phyloP scores from a whole-genome alignment of 2,113 vertebrate species.

The Bubalus kerabau region DNA sequence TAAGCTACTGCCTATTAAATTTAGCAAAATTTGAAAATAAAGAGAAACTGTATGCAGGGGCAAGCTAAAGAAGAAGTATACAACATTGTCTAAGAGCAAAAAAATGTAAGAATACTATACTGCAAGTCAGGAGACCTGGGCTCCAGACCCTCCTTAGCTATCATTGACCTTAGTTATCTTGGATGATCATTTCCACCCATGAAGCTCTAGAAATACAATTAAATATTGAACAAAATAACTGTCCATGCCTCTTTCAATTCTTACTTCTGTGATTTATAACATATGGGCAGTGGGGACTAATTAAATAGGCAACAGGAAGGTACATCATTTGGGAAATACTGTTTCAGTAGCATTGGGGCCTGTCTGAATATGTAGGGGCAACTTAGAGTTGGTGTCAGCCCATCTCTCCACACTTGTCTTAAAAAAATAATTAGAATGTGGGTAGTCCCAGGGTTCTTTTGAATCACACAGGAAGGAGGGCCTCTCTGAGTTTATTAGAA shows the following conservation, averaged over 20 bases:
- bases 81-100: neutral
- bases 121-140: neutral
- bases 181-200: neutral
- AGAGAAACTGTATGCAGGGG: neutral
- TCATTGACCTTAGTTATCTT: neutral
- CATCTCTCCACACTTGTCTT: neutral
- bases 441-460: neutral
- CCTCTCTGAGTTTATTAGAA: conserved; percentile 5
- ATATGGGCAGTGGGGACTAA: neutral
- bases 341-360: neutral
- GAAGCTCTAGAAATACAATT: neutral
- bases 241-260: neutral
- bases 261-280: neutral
- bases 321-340: neutral
- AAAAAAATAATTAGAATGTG: conserved; percentile 38
- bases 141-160: neutral
- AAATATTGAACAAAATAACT: neutral
- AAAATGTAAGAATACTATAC: neutral
- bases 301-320: neutral
- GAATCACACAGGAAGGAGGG: neutral
- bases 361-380: neutral
- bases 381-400: neutral
- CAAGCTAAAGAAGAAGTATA: neutral
- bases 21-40: neutral
- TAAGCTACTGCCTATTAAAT: neutral